phyloP scores from a whole-genome alignment of 2,888 invertebrate genomes.

The Steinernema hermaphroditum region DNA sequence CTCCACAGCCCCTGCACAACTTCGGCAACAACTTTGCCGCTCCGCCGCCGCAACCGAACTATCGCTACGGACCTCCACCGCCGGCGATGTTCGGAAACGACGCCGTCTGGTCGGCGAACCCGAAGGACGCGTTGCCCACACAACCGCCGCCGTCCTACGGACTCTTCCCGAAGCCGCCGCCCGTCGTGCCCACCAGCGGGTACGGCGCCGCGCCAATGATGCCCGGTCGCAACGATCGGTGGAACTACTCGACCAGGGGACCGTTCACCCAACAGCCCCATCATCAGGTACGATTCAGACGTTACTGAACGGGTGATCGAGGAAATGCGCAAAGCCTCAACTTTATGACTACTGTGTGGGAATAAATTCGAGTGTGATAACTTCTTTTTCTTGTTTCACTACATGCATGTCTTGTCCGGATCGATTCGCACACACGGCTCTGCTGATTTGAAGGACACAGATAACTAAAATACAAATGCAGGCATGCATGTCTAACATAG shows the following conservation, averaged over 20 bases:
- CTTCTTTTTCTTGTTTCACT: too few relatives aligned
- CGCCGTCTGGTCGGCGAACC: constrained; percentile 14
- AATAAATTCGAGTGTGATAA: too few relatives aligned
- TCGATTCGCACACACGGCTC: too few relatives aligned
- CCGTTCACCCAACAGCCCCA: neutral
- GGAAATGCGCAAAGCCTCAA: neutral
- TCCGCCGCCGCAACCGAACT: neutral
- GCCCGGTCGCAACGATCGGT: constrained; percentile 7
- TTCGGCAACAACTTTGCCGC: constrained; percentile 1
- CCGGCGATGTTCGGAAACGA: neutral
- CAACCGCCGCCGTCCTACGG: neutral
- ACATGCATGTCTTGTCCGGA: too few relatives aligned
- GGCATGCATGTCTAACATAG: too few relatives aligned
- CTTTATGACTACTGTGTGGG: too few relatives aligned
- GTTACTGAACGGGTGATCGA: neutral
- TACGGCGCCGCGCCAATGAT: constrained; percentile 4
- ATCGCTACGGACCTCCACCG: neutral
- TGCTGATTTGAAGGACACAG: too few relatives aligned
- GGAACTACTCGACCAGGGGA: neutral
- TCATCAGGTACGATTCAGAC: neutral
- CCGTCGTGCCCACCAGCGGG: neutral
- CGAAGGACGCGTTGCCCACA: neutral
- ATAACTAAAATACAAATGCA: too few relatives aligned
- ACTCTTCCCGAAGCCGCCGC: neutral
- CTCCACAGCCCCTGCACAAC: neutral